A percentile compares a stretch with the other conserved stretches of the same genome.
phyloP scores from a whole-genome alignment of 2,888 invertebrate genomes.

The Cynaeus angustus region DNA sequence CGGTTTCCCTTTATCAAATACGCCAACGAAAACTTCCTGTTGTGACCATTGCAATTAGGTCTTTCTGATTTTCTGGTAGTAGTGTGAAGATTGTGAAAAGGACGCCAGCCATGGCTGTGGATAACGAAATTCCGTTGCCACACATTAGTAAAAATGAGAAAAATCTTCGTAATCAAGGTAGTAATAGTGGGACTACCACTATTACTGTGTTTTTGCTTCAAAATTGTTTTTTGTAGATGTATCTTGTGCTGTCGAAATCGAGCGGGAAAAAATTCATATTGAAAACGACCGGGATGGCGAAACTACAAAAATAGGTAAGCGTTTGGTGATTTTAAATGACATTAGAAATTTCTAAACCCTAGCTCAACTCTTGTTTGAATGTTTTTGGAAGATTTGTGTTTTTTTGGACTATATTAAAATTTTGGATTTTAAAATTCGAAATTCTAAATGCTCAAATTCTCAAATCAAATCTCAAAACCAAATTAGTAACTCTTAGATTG shows the following conservation, averaged over 20 bases:
- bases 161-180: not conserved
- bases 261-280: not conserved
- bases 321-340: too few species aligned
- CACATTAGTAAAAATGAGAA: not conserved
- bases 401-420: too few species aligned
- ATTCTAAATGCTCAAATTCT: too few species aligned
- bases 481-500: too few species aligned
- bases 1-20: constrained; percentile 28
- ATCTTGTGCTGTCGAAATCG: not conserved
- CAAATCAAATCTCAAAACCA: too few species aligned
- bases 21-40: constrained; percentile 33
- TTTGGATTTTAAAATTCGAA: too few species aligned
- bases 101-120: constrained; percentile 16
- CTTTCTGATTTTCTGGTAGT: constrained; percentile 6
- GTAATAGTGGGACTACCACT: too few species aligned
- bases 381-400: too few species aligned
- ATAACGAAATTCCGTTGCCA: constrained; percentile 12
- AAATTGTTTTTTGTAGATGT: not conserved
- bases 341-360: too few species aligned
- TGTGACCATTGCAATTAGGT: constrained; percentile 15
- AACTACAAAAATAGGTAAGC: not conserved
- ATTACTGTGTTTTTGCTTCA: not conserved
- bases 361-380: too few species aligned
- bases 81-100: not conserved
- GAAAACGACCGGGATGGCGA: not conserved